Conservation (phyloP, 2,113 vertebrate genomes). For the Megaceryle torquata region DNA sequence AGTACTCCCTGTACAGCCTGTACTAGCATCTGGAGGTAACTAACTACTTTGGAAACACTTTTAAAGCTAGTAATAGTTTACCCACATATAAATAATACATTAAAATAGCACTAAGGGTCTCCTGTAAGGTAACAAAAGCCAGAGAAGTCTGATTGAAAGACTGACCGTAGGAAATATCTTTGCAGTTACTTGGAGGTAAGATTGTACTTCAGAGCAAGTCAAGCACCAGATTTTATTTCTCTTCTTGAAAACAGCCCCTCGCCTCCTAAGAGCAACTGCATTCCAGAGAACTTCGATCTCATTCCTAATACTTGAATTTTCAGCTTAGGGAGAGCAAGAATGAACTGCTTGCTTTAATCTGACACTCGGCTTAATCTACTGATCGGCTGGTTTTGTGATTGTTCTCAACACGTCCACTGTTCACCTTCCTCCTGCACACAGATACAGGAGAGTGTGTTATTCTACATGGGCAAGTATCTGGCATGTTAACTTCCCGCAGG, state of each 20-base stretch:
- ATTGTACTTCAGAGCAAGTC: slow-evolving; percentile 38
- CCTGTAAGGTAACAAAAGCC: not conserved
- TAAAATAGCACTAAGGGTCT: slow-evolving; percentile 18
- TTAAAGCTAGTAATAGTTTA: slow-evolving; percentile 78
- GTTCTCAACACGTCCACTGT: not conserved
- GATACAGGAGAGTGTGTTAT: not conserved
- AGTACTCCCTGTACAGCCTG: not conserved
- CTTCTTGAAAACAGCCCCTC: not conserved
- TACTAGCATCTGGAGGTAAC: slow-evolving; percentile 62
- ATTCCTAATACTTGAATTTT: not conserved
- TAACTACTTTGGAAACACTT: slow-evolving; percentile 76
- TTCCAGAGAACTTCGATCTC: not conserved
- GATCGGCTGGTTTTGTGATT: not conserved
- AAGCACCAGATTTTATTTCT: not conserved
- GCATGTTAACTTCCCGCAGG: not conserved
- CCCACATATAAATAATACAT: slow-evolving; percentile 50
- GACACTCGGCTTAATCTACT: not conserved
- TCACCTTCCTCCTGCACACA: not conserved
- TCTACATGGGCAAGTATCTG: rapidly evolving
- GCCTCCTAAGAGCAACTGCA: not conserved
- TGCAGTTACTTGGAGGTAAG: not conserved
- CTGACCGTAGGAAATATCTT: not conserved
- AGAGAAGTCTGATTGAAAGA: not conserved
- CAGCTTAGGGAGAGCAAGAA: not conserved
- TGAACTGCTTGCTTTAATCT: not conserved